Evolutionary conservation across 2,113 vertebrate genomes (phyloP), one percentile per base, ranked within the genome.

Genomic region (Melanocharis versteri): DNA sequence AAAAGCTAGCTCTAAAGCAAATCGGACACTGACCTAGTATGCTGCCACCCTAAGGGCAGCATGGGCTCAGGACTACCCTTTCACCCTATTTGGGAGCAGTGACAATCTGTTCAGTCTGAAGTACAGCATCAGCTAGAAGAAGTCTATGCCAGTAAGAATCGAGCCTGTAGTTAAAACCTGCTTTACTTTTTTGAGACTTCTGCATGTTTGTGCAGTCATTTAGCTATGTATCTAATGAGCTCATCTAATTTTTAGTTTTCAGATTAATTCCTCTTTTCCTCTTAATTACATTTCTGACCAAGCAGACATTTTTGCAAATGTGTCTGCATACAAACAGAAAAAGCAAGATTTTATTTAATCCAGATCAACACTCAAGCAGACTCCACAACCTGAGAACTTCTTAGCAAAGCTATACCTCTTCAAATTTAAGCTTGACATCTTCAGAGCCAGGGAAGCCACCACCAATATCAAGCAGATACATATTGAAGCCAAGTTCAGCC

Each of bases 391-490:
- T 20, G 14, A 71, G 2, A 70, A 71, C 6, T 35, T 76, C 28
- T 90, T 57, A 68, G 45, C 15, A 89, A 90, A 94, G 42, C 12
- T 45, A 53, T 97, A 99, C 99, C 99, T 99, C 99, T 97, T 99
- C 99, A 97, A 99, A 99, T 94, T 99, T 99, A 56, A 99, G 98
- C 83, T 99, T 99, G 23, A 97, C 92, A 62, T 99, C 98, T 48
- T 99, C 99, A 28, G 99, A 99, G n/a, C 99, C 99, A 93, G 99
- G 99, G 72, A 99, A 99, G 48, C 99, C 99, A 75, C 99, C 99
- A 22, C 99, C 99, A 37, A 99, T 99, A 91, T 99, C 99, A 94
- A 99, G 98, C 40, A 99, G 98, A 75, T 98, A 96, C 99, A 99
- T 99, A 83, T 7, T 97, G 96, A 99, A 99, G 72, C 99, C 99